These are phyloP conservation scores for Loris lydekkerianus DNA, from an alignment of 2,797 vertebrate genomes.

Conservation along the genomic window DNA sequence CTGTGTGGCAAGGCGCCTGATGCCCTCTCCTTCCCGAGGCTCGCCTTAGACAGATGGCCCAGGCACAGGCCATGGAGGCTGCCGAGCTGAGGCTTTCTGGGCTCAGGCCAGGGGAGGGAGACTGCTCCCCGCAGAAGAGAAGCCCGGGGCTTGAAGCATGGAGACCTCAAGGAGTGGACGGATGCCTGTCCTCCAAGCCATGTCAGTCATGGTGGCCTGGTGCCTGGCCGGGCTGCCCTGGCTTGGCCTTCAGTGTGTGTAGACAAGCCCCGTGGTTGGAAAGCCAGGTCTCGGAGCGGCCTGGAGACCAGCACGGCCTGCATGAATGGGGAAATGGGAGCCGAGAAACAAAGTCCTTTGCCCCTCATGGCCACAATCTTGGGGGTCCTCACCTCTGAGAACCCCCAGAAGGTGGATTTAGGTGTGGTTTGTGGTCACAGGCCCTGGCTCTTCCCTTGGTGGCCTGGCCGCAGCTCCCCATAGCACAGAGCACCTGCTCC, in stretches of 20 bases:
- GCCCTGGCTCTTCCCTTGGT: rapidly evolving
- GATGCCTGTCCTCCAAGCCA: background rate
- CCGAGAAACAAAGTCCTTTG: rapidly evolving
- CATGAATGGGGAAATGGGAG: background rate
- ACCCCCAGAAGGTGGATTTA: rapidly evolving
- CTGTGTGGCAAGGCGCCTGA: too few relatives aligned
- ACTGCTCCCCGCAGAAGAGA: background rate
- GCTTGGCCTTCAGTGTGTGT: background rate
- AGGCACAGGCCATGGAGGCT: background rate
- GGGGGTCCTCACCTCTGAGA: background rate
- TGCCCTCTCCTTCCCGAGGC: rapidly evolving
- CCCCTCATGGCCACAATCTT: rapidly evolving
- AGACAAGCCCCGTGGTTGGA: background rate
- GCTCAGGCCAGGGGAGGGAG: background rate
- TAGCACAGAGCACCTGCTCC: background rate
- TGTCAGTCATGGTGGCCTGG: background rate
- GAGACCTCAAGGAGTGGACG: rapidly evolving
- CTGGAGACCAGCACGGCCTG: background rate
- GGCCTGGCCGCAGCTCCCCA: background rate
- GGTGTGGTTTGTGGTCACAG: rapidly evolving
- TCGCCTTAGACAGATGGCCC: rapidly evolving
- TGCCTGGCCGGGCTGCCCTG: background rate
- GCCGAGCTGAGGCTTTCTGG: rapidly evolving
- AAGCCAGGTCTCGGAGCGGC: background rate
- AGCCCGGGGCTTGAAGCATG: background rate